phyloP scores from a whole-genome alignment of 2,797 vertebrate genomes.

The Ctenosaura bakeri region DNA sequence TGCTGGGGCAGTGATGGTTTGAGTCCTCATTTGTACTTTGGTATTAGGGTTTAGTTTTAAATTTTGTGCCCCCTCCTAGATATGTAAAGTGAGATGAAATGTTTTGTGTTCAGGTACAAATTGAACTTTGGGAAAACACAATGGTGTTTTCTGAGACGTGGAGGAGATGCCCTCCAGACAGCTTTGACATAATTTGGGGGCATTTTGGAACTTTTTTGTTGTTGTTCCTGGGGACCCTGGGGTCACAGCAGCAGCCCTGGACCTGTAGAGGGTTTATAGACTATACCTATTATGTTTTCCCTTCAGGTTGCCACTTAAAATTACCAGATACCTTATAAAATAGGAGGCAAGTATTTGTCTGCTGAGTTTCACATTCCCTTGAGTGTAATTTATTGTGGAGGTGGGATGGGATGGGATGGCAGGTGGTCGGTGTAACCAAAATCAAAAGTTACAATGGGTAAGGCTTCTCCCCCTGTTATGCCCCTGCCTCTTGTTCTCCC shows the following conservation, averaged over 20 bases:
- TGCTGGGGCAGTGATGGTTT: neutral
- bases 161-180: neutral
- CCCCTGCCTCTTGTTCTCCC: rapidly evolving
- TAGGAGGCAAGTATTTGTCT: neutral
- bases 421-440: neutral
- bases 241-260: neutral
- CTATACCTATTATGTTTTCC: neutral
- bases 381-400: neutral
- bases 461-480: neutral
- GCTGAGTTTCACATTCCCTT: neutral
- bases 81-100: neutral
- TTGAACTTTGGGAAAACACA: neutral
- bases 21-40: neutral
- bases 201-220: no score
- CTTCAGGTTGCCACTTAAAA: neutral
- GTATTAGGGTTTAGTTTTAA: neutral
- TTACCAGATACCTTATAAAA: neutral
- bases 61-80: neutral
- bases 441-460: neutral
- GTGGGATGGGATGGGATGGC: no score
- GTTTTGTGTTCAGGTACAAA: neutral
- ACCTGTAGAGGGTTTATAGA: neutral
- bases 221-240: no score
- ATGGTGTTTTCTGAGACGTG: no score
- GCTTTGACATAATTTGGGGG: neutral